phyloP scores from a whole-genome alignment of 2,113 vertebrate species.

The Xiphorhynchus elegans region DNA sequence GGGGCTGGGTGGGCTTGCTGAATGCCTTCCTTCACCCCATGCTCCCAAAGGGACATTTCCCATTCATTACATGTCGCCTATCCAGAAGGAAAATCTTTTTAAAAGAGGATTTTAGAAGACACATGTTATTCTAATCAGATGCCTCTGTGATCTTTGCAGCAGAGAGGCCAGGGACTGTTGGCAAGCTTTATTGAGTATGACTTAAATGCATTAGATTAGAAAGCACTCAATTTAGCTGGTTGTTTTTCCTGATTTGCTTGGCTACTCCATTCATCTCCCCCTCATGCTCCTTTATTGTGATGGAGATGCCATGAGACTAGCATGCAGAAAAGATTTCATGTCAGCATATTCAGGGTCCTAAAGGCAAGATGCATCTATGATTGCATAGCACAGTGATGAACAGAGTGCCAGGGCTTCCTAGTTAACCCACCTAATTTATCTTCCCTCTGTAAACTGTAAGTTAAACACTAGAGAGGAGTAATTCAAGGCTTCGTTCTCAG shows the following conservation, averaged over 20 bases:
- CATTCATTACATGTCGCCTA: not conserved
- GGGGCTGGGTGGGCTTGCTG: not conserved
- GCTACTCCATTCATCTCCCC: not conserved
- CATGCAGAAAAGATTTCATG: constrained; percentile 38
- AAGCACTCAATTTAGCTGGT: constrained; percentile 61
- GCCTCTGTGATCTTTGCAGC: constrained; percentile 27
- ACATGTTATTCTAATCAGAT: constrained; percentile 1
- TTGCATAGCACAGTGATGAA: not conserved
- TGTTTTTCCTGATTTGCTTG: constrained; percentile 61
- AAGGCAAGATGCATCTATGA: not conserved
- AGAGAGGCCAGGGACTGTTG: constrained; percentile 6
- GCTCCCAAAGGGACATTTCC: not conserved
- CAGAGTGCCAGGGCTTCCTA: constrained; percentile 20
- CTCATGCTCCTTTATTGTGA: not conserved
- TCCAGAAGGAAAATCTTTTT: not conserved
- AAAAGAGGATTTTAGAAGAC: constrained; percentile 40
- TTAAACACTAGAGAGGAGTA: not conserved
- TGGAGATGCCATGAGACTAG: not conserved
- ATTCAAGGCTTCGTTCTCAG: constrained; percentile 23
- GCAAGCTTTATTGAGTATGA: constrained; percentile 58
- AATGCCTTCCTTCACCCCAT: not conserved
- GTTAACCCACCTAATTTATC: constrained; percentile 51
- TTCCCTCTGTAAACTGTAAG: not conserved
- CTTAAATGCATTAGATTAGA: constrained; percentile 67
- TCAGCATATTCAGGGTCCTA: constrained; percentile 29